Evolutionary conservation across 1,140 invertebrate species (phyloP).

Genomic region (Drosophila serrata): DNA sequence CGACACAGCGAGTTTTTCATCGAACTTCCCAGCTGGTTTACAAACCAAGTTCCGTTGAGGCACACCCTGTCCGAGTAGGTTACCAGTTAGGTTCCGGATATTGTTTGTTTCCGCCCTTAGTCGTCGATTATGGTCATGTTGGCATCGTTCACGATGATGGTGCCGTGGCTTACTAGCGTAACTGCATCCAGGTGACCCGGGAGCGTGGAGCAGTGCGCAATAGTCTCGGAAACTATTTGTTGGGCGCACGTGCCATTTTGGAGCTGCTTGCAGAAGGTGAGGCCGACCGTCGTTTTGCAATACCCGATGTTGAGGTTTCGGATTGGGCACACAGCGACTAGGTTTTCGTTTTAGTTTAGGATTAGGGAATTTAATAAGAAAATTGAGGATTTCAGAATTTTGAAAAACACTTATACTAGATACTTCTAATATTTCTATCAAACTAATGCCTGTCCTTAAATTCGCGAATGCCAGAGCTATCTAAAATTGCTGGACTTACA

Average conservation of each 20-base stretch:
- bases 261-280: too few species aligned
- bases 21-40: too few species aligned
- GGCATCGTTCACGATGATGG: conserved; percentile 5
- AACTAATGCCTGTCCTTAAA: neutral
- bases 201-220: neutral
- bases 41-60: too few species aligned
- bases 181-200: too few species aligned
- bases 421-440: conserved; percentile 5
- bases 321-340: neutral
- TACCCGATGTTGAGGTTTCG: neutral
- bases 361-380: conserved; percentile 7
- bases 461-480: neutral
- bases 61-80: conserved; percentile 1
- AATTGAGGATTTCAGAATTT: neutral
- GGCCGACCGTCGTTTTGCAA: neutral
- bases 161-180: conserved; percentile 4
- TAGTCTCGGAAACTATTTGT: neutral
- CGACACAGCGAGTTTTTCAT: too few species aligned
- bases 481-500: too few species aligned
- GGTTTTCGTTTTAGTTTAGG: neutral
- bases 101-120: neutral
- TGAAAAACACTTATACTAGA: conserved; percentile 6
- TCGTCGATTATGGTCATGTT: conserved; percentile 5
- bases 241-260: too few species aligned
- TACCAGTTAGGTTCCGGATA: conserved; percentile 5